A percentile compares a stretch with the other conserved stretches of the same genome.
Conservation (phyloP, 2,797 vertebrate genomes). For the Sus cebifrons region DNA sequence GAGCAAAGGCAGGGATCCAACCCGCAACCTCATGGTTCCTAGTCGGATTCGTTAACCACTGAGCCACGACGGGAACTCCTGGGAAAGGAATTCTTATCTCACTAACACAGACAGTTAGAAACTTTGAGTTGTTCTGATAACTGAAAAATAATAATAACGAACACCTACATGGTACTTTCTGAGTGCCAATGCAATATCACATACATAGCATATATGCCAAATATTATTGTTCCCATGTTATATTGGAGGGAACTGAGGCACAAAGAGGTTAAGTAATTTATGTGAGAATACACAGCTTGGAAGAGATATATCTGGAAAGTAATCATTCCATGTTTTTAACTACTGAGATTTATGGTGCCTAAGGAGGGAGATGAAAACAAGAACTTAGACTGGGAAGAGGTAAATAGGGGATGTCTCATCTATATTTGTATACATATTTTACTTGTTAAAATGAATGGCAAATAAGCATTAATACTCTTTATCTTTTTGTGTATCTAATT, state of each 20-base stretch:
- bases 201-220: not conserved
- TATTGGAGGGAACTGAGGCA: not conserved
- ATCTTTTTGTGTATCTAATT: constrained; percentile 7
- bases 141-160: not conserved
- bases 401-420: not conserved
- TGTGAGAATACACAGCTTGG: not conserved
- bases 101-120: not conserved
- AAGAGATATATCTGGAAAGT: not conserved
- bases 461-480: not conserved
- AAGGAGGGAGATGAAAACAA: not conserved
- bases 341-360: not conserved
- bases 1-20: too few species aligned
- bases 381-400: not conserved
- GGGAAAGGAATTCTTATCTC: not conserved
- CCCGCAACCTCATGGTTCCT: too few species aligned
- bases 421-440: constrained; percentile 6
- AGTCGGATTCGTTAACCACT: too few species aligned
- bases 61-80: too few species aligned
- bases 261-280: not conserved
- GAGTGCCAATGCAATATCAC: not conserved
- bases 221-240: not conserved
- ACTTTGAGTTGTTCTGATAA: not conserved
- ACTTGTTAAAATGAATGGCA: not conserved
- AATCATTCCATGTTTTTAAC: not conserved
- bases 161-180: not conserved